A percentile compares a stretch with the other conserved stretches of the same genome.
Conservation (phyloP, 1,140 invertebrate species). For the Drosophila nikananu region DNA sequence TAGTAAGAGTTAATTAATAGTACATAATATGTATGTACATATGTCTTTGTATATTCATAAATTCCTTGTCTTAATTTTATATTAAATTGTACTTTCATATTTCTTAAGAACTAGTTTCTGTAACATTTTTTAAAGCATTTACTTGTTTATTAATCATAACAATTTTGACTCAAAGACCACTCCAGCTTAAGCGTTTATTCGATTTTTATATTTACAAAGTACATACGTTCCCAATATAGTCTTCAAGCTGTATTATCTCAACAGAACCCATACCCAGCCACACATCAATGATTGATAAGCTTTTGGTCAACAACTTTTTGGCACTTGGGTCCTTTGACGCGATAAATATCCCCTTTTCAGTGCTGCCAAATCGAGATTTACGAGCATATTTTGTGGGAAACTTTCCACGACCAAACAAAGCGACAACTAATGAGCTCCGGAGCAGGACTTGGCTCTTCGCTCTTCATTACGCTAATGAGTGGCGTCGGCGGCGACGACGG, state of each 20-base stretch:
- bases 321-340: constrained; percentile 70
- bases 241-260: background rate
- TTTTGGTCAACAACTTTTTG: constrained; percentile 63
- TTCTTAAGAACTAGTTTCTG: background rate
- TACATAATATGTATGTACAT: too few relatives aligned
- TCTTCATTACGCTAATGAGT: constrained; percentile 78
- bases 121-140: too few relatives aligned
- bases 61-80: too few relatives aligned
- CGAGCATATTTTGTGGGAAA: constrained; percentile 80
- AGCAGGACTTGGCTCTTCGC: constrained; percentile 35
- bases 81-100: background rate
- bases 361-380: constrained; percentile 76
- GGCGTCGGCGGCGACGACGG: background rate
- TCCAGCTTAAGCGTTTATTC: background rate
- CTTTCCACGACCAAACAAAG: constrained; percentile 61
- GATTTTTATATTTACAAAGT: constrained; percentile 1
- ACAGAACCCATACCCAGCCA: background rate
- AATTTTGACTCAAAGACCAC: background rate
- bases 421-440: constrained; percentile 73
- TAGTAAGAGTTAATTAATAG: background rate
- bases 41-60: background rate
- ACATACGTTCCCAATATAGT: background rate
- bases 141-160: constrained; percentile 4
- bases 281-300: constrained; percentile 77
- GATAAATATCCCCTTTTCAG: constrained; percentile 73